A percentile compares a stretch with the other conserved stretches of the same genome.
Conservation (phyloP, 2,888 invertebrate species). For the Heliconius hortense region DNA sequence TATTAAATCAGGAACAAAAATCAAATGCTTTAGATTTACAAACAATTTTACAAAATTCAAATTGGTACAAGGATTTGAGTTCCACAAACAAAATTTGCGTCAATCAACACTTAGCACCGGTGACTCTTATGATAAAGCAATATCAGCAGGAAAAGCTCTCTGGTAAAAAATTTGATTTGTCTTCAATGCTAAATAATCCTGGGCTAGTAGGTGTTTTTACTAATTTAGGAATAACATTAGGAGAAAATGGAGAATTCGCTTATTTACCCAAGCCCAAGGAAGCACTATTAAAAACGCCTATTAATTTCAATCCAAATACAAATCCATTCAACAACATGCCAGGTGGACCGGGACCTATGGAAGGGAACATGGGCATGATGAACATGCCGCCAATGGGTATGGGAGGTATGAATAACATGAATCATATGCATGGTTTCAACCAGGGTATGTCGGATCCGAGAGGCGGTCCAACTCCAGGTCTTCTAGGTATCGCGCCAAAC, state of each 20-base stretch:
- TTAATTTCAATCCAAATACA: constrained; percentile 64
- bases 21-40: constrained; percentile 79
- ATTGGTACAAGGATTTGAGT: constrained; percentile 87
- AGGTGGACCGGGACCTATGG: constrained; percentile 58
- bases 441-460: constrained; percentile 74
- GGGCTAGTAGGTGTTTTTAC: constrained; percentile 83
- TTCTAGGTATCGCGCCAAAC: constrained; percentile 82
- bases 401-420: constrained; percentile 67
- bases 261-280: constrained; percentile 76
- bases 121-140: constrained; percentile 83
- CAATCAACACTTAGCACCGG: constrained; percentile 85
- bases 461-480: constrained; percentile 78
- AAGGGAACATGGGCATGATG: constrained; percentile 71
- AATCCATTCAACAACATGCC: constrained; percentile 64
- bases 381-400: constrained; percentile 73
- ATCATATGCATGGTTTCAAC: constrained; percentile 70
- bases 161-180: constrained; percentile 80
- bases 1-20: constrained; percentile 58
- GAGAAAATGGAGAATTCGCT: constrained; percentile 81
- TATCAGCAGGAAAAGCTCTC: constrained; percentile 81
- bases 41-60: constrained; percentile 84
- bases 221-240: constrained; percentile 83
- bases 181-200: constrained; percentile 75
- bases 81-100: constrained; percentile 87
- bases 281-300: constrained; percentile 71